Base-by-base conservation (phyloP, 2,113 vertebrate species). In the Scophthalmus maximus region DNA sequence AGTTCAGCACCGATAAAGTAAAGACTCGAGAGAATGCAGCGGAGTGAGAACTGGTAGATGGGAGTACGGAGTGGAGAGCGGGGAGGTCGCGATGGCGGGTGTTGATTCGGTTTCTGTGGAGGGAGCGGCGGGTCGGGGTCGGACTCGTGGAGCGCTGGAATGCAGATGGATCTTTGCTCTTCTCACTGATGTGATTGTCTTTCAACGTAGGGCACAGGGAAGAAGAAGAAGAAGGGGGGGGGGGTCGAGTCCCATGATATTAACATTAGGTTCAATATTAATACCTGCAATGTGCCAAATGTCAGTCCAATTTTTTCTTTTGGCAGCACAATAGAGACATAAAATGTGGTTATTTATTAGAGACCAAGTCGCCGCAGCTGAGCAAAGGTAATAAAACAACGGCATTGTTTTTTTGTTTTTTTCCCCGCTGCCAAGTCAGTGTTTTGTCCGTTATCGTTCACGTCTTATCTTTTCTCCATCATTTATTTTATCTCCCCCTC, bases 111-210 rank as follows among this genome's bases (percentile, higher is more conserved):
- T 32, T 61, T 23, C 15, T 40, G 38, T 78, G 75, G 57, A 18
- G 44, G 44, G 71, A 62, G n/a, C n/a, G 56, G 50, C 6, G 23
- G 50, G 5, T 5, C n/a, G n/a, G 11, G 52, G 66, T 58, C 12
- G 6, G 53, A 44, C 67, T 1, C 26, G 36, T 47, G 36, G 9
- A 51, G 52, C 22, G 1, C 58, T 61, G 76, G 84, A 89, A 87
- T 87, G 84, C 53, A 53, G 67, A 81, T 27, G 23, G 22, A 40
- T 58, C 27, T 42, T 20, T 76, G n/a, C 18, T 32, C 17, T 53
- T 8, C 65, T 88, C 80, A 87, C 62, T 75, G 82, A 85, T 20
- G 18, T n/a, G 66, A 73, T 83, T 86, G 86, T 86, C 63, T 63
- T 75, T 63, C 17, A 26, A 20, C 1, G 36, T 49, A 51, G 42